Conservation (phyloP, 2,888 invertebrate genomes). For the Ptilodon capucinus region DNA sequence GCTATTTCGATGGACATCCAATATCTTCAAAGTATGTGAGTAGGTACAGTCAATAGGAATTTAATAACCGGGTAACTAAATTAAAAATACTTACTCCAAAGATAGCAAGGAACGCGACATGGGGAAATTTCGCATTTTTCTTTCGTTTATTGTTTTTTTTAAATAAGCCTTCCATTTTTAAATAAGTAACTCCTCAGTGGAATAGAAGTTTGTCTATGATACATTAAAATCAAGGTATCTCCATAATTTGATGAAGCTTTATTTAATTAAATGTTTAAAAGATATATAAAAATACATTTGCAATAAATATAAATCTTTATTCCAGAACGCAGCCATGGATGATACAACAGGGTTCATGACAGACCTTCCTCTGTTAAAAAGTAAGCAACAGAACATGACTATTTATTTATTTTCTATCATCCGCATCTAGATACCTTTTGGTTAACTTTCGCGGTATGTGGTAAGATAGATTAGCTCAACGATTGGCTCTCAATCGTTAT, state of each 20-base stretch:
- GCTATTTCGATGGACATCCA: constrained; percentile 29
- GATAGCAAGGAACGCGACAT: constrained; percentile 26
- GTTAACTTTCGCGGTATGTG: not conserved
- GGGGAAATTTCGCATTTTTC: constrained; percentile 17
- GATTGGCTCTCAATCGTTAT: constrained; percentile 6
- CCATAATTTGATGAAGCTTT: no score
- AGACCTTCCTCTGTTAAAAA: constrained; percentile 94
- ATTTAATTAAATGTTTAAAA: no score
- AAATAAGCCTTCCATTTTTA: not conserved
- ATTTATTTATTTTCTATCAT: not conserved
- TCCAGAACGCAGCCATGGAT: constrained; percentile 91
- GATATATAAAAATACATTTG: no score
- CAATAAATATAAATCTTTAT: constrained; percentile 36
- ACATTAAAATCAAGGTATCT: no score
- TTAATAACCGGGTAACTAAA: constrained; percentile 55
- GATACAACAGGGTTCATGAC: constrained; percentile 95
- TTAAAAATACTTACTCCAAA: constrained; percentile 46
- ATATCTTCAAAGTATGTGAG: constrained; percentile 42
- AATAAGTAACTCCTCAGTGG: constrained; percentile 7
- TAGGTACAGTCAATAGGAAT: constrained; percentile 49
- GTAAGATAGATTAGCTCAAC: not conserved
- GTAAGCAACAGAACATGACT: constrained; percentile 81
- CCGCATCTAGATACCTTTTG: not conserved
- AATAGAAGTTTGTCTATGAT: no score
- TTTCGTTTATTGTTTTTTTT: not conserved